Base-by-base conservation (phyloP, 2,797 vertebrate species). In the Poeciliopsis infans region DNA sequence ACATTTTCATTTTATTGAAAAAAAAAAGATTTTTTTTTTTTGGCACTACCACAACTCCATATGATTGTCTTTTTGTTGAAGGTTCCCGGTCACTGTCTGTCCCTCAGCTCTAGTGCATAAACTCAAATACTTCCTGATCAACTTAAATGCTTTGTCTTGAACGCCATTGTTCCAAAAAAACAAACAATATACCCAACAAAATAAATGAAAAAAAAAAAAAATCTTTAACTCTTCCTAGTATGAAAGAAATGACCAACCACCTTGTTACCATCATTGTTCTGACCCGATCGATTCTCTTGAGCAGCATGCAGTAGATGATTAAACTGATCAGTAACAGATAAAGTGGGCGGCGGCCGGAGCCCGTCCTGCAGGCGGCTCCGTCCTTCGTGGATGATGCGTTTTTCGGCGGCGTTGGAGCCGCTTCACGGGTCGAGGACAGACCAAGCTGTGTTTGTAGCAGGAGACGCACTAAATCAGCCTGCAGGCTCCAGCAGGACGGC, bases 391-490 rank as follows among this genome's bases (percentile, higher is more conserved):
- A 31, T 2, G 39, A 71, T 5, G 43, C 3, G 5, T 11, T 31
- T 31, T 59, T 75, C 39, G 11, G 53, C 41, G 15, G 39, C n/a
- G 18, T 7, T 53, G 72, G 72, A 73, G 18, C 72, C 20, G 33
- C 18, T 53, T 33, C 72, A 53, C 49, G 2, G 47, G 31, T 45
- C 41, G 16, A 61, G 55, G 55, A 61, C 41, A 75, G 55, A 61
- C 74, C 13, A n/a, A 61, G 55, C 74, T 61, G 74, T 73, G 72
- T 73, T 73, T 73, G 20, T 16, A 53, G 33, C 72, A 69, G 66
- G 11, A 69, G 66, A 43, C 39, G 5, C 12, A 69, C 39, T 73
- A 36, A 73, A 51, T 51, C 28, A 73, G 72, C 33, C 47, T 73
- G 47, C 72, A 51, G 72, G 72, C 72, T 73, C 72, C 72, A 73